Evolutionary conservation across 2,888 invertebrate species (phyloP).

Genomic region (Diploptera punctata): DNA sequence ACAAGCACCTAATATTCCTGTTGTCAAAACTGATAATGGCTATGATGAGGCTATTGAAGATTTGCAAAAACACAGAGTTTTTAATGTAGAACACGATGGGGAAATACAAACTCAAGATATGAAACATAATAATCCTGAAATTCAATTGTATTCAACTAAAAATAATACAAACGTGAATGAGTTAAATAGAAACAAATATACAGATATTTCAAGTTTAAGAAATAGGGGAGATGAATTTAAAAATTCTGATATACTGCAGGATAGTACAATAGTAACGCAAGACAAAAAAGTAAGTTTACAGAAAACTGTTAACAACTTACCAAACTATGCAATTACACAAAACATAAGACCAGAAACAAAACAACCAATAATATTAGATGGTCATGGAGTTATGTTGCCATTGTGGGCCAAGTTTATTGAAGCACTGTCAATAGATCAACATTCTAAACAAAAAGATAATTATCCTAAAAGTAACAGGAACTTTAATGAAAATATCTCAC

Average conservation of each 20-base stretch:
- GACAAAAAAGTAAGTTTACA: not conserved
- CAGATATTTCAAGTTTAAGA: no score
- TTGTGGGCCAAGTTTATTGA: slow-evolving; percentile 9
- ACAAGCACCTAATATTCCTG: not conserved
- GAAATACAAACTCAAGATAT: no score
- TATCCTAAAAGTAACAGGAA: not conserved
- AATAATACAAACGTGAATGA: no score
- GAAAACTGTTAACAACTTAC: not conserved
- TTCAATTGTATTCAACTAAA: no score
- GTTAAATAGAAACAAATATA: no score
- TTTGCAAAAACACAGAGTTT: no score
- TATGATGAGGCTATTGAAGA: not conserved
- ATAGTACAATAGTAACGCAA: no score
- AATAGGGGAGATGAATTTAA: no score
- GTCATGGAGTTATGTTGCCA: not conserved
- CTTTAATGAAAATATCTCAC: not conserved
- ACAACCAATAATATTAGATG: not conserved
- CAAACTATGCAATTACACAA: no score
- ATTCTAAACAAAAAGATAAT: not conserved
- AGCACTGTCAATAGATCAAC: not conserved
- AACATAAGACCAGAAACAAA: not conserved
- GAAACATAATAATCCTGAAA: no score
- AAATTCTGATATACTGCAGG: no score
- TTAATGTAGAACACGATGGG: no score
- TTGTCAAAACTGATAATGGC: not conserved